Base-by-base conservation (phyloP, 2,113 vertebrate species). In the Tenrec ecaudatus region DNA sequence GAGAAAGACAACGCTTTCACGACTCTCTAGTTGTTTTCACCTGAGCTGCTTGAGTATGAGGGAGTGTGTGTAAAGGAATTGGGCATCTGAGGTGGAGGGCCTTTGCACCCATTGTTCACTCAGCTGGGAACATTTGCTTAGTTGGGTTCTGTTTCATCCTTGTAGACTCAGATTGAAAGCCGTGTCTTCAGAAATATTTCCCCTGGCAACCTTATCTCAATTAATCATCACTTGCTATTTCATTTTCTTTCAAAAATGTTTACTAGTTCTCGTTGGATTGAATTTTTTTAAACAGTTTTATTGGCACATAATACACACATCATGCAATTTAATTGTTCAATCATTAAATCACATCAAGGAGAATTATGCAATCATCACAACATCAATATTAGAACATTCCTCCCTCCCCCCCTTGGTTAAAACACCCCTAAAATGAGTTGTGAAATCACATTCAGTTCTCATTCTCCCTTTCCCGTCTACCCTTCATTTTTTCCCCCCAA, bases 181-280 rank as follows among this genome's bases (percentile, higher is more conserved):
- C 4, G 8, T 6, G 29, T 31, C 19, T 68, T 73, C 38, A 88
- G 68, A 66, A 78, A 79, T 19, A 7, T 83, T 19, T 93, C 68
- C 19, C 22, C 40, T 86, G 47, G 31, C 27, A 82, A 31, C 31
- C 68, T 89, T 84, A 64, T 60, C 47, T 94, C 53, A 58, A 9
- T 64, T 60, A 88, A 31, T 29, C 88, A 17, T 82, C 9, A 33
- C 6, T 76, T 92, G 25, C 19, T 3, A 53, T 82, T 92, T 92
- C n/a, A 58, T 69, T 88, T 92, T 86, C 36, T 79, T 75, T n/a
- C n/a, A 0, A 5, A 64, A 90, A 80, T 29, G 77, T 57, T 89
- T 77, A 33, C 31, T n/a, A 71, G 31, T 17, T 71, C 15, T 16
- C 31, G 19, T 33, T 71, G 68, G 15, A 33, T 14, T 71, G 5